phyloP scores from a whole-genome alignment of 2,888 invertebrate genomes.

The Epistrophe grossulariae region DNA sequence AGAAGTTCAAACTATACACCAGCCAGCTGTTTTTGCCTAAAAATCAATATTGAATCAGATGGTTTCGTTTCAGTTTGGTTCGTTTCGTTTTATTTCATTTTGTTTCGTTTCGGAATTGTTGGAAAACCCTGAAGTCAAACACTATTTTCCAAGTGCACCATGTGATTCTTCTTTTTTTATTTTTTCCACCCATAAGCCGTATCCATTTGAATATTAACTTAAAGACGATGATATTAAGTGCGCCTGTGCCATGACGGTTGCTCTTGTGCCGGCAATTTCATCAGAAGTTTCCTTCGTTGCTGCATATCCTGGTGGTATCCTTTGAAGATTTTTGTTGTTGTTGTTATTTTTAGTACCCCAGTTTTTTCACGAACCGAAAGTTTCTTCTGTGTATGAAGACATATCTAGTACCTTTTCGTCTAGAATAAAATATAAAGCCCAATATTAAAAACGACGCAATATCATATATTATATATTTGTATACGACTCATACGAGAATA shows the following conservation, averaged over 20 bases:
- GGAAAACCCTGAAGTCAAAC: slow-evolving; percentile 16
- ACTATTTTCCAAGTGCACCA: slow-evolving; percentile 70
- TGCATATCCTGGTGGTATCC: slow-evolving; percentile 22
- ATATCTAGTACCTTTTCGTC: background rate
- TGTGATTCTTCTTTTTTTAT: slow-evolving; percentile 51
- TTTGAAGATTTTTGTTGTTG: slow-evolving; percentile 15
- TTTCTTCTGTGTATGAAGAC: background rate
- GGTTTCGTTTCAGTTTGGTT: slow-evolving; percentile 46
- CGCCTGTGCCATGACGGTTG: slow-evolving; percentile 58
- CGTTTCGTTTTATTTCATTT: background rate
- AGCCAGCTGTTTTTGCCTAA: slow-evolving; percentile 67
- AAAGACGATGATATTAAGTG: slow-evolving; percentile 8
- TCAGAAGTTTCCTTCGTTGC: slow-evolving; percentile 25
- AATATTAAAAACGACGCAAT: slow-evolving; percentile 36
- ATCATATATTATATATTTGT: background rate
- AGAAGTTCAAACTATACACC: slow-evolving; percentile 55
- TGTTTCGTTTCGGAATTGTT: background rate
- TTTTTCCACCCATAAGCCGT: slow-evolving; percentile 2
- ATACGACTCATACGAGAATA: background rate
- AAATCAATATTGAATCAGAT: slow-evolving; percentile 74
- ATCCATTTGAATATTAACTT: slow-evolving; percentile 12
- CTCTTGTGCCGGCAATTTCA: slow-evolving; percentile 56
- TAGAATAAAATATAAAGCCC: slow-evolving; percentile 13
- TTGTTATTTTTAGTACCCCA: background rate
- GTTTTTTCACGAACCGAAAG: background rate